Conservation (phyloP, 1,140 invertebrate species). For the Drosophila lacteicornis region DNA sequence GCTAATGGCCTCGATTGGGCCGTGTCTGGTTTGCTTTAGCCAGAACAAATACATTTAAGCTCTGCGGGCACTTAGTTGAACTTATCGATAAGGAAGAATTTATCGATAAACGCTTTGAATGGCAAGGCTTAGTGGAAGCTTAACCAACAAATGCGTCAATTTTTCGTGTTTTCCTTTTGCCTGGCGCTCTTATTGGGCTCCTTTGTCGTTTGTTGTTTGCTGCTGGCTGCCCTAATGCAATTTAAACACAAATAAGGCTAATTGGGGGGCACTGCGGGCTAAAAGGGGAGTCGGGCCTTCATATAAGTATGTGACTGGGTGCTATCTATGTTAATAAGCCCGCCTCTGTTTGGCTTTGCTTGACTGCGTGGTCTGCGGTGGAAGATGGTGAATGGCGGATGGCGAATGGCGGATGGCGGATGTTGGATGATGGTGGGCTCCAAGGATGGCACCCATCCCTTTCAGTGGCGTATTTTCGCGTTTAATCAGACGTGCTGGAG, state of each 20-base stretch:
- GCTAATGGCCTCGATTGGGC: slow-evolving; percentile 57
- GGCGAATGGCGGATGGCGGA: slow-evolving; percentile 9
- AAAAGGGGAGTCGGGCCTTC: slow-evolving; percentile 7
- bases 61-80: slow-evolving; percentile 51
- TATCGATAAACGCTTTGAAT: slow-evolving; percentile 71
- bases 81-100: slow-evolving; percentile 63
- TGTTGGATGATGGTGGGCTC: slow-evolving; percentile 12
- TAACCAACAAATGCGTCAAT: slow-evolving; percentile 69
- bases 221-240: slow-evolving; percentile 64
- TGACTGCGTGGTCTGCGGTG: slow-evolving; percentile 61
- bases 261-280: slow-evolving; percentile 51
- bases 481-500: slow-evolving; percentile 75
- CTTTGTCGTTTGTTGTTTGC: slow-evolving; percentile 28
- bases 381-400: slow-evolving; percentile 14
- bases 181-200: slow-evolving; percentile 29
- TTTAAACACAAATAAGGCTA: slow-evolving; percentile 79
- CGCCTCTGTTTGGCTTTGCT: slow-evolving; percentile 70
- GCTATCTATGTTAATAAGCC: slow-evolving; percentile 75
- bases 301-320: slow-evolving; percentile 33
- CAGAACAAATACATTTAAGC: slow-evolving; percentile 67
- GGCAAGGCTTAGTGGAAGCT: slow-evolving; percentile 57
- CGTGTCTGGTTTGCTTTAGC: slow-evolving; percentile 28
- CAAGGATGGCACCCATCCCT: background rate
- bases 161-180: slow-evolving; percentile 34
- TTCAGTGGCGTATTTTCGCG: slow-evolving; percentile 59